Percentiles rank a stretch among this genome's conserved stretches.
Evolutionary conservation across 2,113 vertebrate species (phyloP).

Genomic region (Crotalus helleri): DNA sequence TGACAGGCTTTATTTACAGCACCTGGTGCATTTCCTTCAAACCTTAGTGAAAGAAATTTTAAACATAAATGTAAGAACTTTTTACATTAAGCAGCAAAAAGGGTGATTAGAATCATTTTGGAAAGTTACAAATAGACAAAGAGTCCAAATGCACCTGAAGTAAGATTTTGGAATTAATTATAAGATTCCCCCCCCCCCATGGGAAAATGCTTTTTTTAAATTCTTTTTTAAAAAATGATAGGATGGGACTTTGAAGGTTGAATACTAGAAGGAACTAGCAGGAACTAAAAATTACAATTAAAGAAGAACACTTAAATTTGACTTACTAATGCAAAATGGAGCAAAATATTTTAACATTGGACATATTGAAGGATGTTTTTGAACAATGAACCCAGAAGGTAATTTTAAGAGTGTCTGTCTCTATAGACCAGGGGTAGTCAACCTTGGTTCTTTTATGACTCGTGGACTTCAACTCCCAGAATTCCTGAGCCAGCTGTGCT

Average conservation of each 20-base stretch:
- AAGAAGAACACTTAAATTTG: neutral
- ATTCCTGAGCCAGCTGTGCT: too few species aligned
- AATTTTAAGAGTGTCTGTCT: neutral
- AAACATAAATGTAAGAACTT: neutral
- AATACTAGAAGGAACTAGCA: neutral
- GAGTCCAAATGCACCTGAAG: neutral
- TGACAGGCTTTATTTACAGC: neutral
- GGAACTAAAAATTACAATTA: neutral
- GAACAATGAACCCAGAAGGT: neutral
- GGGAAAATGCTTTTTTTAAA: neutral
- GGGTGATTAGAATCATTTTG: neutral
- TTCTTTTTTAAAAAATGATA: neutral
- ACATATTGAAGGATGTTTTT: neutral
- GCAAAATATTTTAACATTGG: neutral
- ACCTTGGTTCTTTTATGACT: too few species aligned
- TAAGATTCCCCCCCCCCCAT: neutral
- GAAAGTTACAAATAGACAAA: neutral
- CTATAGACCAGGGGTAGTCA: neutral
- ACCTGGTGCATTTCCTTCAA: neutral
- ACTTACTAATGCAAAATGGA: neutral
- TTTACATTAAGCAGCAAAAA: neutral
- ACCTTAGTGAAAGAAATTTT: neutral
- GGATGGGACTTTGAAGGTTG: neutral
- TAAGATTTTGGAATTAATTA: neutral
- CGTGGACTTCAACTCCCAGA: too few species aligned